Percentiles rank a stretch among this genome's conserved stretches.
Conservation (phyloP, 2,797 vertebrate species). For the Scolopax rusticola region DNA sequence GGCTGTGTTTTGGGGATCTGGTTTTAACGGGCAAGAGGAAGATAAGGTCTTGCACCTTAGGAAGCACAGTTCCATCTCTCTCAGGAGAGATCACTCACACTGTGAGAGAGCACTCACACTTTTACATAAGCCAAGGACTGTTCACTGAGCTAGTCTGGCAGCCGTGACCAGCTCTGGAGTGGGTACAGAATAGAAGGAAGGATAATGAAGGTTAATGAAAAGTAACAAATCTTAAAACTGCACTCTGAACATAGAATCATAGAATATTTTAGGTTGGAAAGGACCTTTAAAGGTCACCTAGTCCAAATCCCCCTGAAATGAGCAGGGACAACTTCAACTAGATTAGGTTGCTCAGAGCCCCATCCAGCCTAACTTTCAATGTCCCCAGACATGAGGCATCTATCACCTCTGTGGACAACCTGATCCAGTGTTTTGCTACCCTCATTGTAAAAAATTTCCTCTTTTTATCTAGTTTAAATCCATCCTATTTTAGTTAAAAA, state of each 20-base stretch:
- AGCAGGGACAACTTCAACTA: too few relatives aligned
- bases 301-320: too few relatives aligned
- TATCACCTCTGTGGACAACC: too few relatives aligned
- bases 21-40: background rate
- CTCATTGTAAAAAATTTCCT: too few relatives aligned
- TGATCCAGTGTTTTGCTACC: too few relatives aligned
- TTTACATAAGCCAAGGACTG: background rate
- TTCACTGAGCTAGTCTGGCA: background rate
- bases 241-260: background rate
- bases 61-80: background rate
- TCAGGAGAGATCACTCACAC: background rate
- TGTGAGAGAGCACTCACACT: rapidly evolving
- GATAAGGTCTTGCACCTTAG: background rate
- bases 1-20: background rate
- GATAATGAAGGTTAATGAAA: background rate
- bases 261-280: background rate
- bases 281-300: too few relatives aligned
- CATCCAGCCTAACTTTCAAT: too few relatives aligned
- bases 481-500: too few relatives aligned
- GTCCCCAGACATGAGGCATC: too few relatives aligned
- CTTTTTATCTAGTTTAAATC: too few relatives aligned
- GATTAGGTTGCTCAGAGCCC: too few relatives aligned
- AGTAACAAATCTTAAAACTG: background rate
- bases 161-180: rapidly evolving
- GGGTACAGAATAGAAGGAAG: background rate